Evolutionary conservation across 2,888 invertebrate species (phyloP), one percentile per base, ranked within the genome.

Genomic region (Synergus japonicus): DNA sequence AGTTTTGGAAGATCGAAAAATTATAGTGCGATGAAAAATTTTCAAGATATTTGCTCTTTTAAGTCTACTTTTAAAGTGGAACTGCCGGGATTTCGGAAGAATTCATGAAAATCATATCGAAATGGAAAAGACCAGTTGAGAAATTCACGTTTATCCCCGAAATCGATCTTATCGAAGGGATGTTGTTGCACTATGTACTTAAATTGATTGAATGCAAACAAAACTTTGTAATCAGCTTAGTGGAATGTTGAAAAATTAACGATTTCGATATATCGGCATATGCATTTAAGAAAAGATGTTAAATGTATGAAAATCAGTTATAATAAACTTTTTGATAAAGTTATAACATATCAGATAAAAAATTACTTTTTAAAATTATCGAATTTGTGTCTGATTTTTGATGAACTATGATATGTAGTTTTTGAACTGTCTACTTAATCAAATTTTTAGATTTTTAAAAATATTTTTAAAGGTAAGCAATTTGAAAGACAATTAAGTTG

Each of bases 1-100:
- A 79, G 76, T 58, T 58, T 87, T 15, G 82, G 84, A 18, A 88
- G 88, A 73, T 85, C 87, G 64, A 87, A 86, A 78, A 88, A 85
- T 78, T 87, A 86, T 81, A 83, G 81, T 73, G 80, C 83, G 13
- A 78, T 88, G 8, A 80, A 81, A 37, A 85, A 86, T 79, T 83
- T 82, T 44, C 79, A 82, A 41, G 84, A 85, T 66, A 73, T 83
- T 60, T 83, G 80, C 78, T 82, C 82, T 67, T 81, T 85, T 66
- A 87, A 84, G 79, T 82, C 66, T 64, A 43, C 79, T 29, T 78
- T 73, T 22, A 84, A 82, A 64, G 76, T 82, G 37, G 78, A 82
- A 60, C 65, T 82, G 43, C 81, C 83, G 12, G 82, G 77, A 65
- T 84, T 81, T 82, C 85, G 83, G 41, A 86, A 84, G 81, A 86